Evolutionary conservation across 2,888 invertebrate genomes (phyloP), one percentile per base, ranked within the genome.

Genomic region (Trimorus sp.): DNA sequence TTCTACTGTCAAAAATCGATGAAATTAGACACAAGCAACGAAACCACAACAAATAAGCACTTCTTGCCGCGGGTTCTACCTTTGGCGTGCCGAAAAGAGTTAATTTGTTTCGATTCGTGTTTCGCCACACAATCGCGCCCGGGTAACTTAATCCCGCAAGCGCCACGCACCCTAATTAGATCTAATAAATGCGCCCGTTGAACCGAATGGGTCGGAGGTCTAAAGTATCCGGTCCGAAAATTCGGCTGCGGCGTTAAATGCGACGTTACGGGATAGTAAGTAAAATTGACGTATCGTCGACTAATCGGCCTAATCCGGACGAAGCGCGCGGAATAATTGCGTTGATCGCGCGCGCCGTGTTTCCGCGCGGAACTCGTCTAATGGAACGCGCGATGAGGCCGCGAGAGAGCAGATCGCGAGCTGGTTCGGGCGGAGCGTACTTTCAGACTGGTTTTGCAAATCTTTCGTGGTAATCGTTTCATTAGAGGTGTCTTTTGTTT

Each of bases 231-330:
- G 69, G 51, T 14, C 65, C 65, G 70, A 69, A 65, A 69, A 56
- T 58, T 79, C 68, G 40, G 48, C 0, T 79, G 62, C 40, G 48
- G 0, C 60, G 49, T 79, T 71, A 81, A 81, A 77, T 63, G 81
- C 63, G 54, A 63, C 74, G 71, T 74, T 75, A 45, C 66, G 42
- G 60, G 65, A 70, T 74, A 78, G 77, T 74, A 79, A 79, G 83
- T 70, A 73, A 80, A 79, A 80, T 80, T 73, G 77, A 83, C 79
- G 73, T 69, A 79, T 80, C 71, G 80, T 51, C 15, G 71, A 62
- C 83, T 91, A 91, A 91, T 91, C 91, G 89, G 88, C 87, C 91
- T 91, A 91, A 91, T 91, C 90, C 84, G 78, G 86, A 69, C 75
- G 70, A 82, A 81, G 87, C 86, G 89, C 89, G 90, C 88, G 84